Conservation (phyloP, 2,888 invertebrate genomes). For the Papilio demoleus region DNA sequence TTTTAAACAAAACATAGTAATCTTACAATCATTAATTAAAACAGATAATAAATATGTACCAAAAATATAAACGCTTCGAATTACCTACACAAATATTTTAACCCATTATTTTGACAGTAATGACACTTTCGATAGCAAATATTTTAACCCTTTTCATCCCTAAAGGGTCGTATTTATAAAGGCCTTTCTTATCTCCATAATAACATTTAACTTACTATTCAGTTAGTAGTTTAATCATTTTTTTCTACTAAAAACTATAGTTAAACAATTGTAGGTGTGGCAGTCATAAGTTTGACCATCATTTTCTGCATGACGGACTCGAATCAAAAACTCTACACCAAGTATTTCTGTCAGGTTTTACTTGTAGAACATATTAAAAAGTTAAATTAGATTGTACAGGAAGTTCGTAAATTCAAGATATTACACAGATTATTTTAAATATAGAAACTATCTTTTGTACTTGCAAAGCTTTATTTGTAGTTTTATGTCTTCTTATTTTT, state of each 20-base stretch:
- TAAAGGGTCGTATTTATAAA: background rate
- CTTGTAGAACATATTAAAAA: slow-evolving; percentile 14
- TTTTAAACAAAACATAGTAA: no score
- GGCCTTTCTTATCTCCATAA: background rate
- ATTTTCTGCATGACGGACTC: background rate
- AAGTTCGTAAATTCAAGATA: background rate
- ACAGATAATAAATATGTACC: background rate
- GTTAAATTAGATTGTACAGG: slow-evolving; percentile 5
- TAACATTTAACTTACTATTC: background rate
- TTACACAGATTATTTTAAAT: background rate
- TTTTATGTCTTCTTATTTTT: no score
- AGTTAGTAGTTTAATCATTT: no score
- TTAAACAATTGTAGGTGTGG: background rate
- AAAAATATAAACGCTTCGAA: background rate
- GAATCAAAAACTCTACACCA: slow-evolving; percentile 8
- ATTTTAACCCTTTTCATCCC: background rate
- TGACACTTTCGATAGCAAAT: background rate
- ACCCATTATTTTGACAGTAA: background rate
- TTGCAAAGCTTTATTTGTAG: no score
- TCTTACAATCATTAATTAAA: no score
- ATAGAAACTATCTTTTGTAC: background rate
- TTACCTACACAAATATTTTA: background rate
- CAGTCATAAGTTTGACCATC: background rate
- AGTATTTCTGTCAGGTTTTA: background rate
- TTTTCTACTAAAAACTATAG: no score